A percentile compares a stretch with the other conserved stretches of the same genome.
Evolutionary conservation across 1,140 invertebrate species (phyloP).

Genomic region (Temnothorax longispinosus): DNA sequence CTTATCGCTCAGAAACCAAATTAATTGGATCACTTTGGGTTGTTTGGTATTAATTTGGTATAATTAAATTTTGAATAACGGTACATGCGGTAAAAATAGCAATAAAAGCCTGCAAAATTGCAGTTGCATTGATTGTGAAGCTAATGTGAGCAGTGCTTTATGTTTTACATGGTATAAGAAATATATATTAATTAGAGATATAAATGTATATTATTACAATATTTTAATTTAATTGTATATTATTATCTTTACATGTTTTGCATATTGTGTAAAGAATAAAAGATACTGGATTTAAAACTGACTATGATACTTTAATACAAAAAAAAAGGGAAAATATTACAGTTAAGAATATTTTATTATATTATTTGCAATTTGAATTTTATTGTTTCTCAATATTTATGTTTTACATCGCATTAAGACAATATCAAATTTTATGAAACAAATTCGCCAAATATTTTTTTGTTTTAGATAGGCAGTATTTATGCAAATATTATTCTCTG

Average conservation of each 20-base stretch:
- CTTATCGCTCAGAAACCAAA: slow-evolving; percentile 12
- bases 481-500: slow-evolving; percentile 1
- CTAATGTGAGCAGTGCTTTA: neutral
- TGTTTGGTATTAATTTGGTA: neutral
- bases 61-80: slow-evolving; percentile 26
- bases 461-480: neutral
- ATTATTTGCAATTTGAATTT: neutral
- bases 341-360: neutral
- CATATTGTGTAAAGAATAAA: neutral
- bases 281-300: neutral
- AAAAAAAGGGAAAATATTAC: neutral
- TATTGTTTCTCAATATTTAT: neutral
- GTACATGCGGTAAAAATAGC: neutral
- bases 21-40: slow-evolving; percentile 11
- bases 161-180: neutral
- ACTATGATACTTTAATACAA: neutral
- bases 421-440: neutral
- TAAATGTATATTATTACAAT: neutral
- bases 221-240: neutral
- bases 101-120: slow-evolving; percentile 4
- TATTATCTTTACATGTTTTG: neutral
- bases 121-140: neutral
- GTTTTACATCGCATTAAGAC: neutral
- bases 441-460: neutral
- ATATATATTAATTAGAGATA: neutral